Evolutionary conservation across 2,113 vertebrate species (phyloP).

Genomic region (Columba livia): DNA sequence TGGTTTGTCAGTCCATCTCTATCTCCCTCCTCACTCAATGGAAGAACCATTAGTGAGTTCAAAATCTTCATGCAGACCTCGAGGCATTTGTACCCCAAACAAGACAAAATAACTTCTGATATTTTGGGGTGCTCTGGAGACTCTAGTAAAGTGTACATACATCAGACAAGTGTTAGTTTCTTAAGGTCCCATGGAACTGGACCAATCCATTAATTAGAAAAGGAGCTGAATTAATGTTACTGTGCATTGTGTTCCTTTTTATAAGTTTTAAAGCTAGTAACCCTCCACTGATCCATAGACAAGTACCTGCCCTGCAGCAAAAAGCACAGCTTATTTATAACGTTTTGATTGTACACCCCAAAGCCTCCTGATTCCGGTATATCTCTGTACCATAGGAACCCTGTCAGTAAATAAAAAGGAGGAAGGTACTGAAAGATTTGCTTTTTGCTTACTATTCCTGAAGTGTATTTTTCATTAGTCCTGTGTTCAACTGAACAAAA

Average conservation of each 20-base stretch:
- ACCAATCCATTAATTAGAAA: not conserved
- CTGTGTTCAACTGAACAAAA: not conserved
- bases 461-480: not conserved
- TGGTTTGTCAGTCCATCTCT: not conserved
- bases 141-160: not conserved
- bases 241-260: not conserved
- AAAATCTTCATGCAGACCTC: not conserved
- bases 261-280: not conserved
- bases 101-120: not conserved
- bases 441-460: not conserved
- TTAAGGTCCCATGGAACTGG: not conserved
- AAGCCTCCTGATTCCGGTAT: not conserved
- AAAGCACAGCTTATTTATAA: not conserved
- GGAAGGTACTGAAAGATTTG: not conserved
- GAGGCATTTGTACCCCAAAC: not conserved
- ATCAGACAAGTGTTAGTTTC: not conserved
- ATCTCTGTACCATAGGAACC: not conserved
- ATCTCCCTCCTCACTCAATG: not conserved
- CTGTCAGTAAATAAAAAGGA: not conserved
- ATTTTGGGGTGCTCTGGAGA: not conserved
- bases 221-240: not conserved
- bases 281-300: not conserved
- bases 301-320: not conserved
- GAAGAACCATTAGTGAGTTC: not conserved
- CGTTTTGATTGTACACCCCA: not conserved